These are phyloP conservation scores for Xiphophorus couchianus DNA, from an alignment of 2,113 vertebrate genomes.

Conservation along the genomic window DNA sequence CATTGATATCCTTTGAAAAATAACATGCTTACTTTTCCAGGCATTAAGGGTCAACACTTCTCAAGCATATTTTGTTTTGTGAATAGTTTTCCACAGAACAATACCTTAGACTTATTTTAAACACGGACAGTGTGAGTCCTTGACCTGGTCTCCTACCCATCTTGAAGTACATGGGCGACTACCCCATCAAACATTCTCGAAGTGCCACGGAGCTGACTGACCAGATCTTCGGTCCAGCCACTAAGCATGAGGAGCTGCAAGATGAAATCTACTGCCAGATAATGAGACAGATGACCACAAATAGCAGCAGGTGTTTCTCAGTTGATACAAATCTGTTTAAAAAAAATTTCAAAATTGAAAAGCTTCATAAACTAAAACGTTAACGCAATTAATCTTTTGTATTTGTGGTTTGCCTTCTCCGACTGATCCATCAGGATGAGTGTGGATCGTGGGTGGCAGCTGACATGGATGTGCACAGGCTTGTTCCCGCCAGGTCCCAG, in stretches of 20 bases:
- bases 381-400: not conserved
- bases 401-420: not conserved
- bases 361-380: not conserved
- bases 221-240: constrained; percentile 88
- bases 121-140: constrained; percentile 54
- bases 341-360: not conserved
- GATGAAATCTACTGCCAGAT: constrained; percentile 98
- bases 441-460: constrained; percentile 89
- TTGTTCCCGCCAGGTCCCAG: constrained; percentile 85
- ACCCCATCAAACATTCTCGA: constrained; percentile 85
- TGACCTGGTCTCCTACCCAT: constrained; percentile 84
- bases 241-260: constrained; percentile 78
- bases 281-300: constrained; percentile 92
- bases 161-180: constrained; percentile 96
- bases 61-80: not conserved
- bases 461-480: constrained; percentile 92
- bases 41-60: not conserved
- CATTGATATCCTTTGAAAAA: constrained; percentile 90
- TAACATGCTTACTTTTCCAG: not conserved
- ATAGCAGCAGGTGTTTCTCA: constrained; percentile 83
- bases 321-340: not conserved
- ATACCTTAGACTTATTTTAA: too few species aligned
- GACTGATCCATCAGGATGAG: constrained; percentile 82
- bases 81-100: too few species aligned
- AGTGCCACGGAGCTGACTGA: constrained; percentile 86